A percentile compares a stretch with the other conserved stretches of the same genome.
These are phyloP conservation scores for Allophyes oxyacanthae DNA, from an alignment of 2,888 invertebrate genomes.

Conservation along the genomic window DNA sequence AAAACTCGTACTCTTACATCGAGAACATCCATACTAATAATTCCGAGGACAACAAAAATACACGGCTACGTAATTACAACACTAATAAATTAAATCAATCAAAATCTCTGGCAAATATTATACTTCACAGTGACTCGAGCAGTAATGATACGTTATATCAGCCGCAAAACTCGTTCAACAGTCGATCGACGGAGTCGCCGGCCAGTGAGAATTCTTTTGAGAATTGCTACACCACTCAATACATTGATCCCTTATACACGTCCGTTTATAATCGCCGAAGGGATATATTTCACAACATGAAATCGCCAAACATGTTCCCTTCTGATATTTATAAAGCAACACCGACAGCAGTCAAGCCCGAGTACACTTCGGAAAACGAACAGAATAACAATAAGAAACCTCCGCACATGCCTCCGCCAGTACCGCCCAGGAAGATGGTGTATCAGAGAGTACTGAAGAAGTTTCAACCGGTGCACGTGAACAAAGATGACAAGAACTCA, in stretches of 20 bases:
- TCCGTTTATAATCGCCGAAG: conserved; percentile 83
- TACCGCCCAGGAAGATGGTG: conserved; percentile 88
- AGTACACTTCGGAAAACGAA: conserved; percentile 75
- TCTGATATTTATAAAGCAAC: conserved; percentile 87
- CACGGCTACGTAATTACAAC: conserved; percentile 79
- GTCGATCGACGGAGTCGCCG: conserved; percentile 83
- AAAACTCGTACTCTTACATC: conserved; percentile 80
- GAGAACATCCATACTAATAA: conserved; percentile 74
- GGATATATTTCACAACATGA: conserved; percentile 83
- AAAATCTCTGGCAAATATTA: conserved; percentile 85
- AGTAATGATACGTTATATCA: conserved; percentile 86
- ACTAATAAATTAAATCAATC: conserved; percentile 84
- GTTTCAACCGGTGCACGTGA: conserved; percentile 91
- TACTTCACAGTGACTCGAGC: conserved; percentile 84
- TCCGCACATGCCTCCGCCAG: conserved; percentile 89
- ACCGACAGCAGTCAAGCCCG: conserved; percentile 83
- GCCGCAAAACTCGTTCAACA: conserved; percentile 81
- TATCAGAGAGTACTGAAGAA: conserved; percentile 89
- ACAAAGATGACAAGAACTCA: conserved; percentile 87
- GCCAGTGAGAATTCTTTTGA: conserved; percentile 85
- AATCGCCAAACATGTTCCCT: conserved; percentile 76
- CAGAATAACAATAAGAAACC: conserved; percentile 80
- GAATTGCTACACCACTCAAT: conserved; percentile 83
- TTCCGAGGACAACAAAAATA: conserved; percentile 79
- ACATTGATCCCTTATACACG: conserved; percentile 84